Evolutionary conservation across 2,113 vertebrate species (phyloP), one percentile per base, ranked within the genome.

Genomic region (Myrmophylax atrothorax): DNA sequence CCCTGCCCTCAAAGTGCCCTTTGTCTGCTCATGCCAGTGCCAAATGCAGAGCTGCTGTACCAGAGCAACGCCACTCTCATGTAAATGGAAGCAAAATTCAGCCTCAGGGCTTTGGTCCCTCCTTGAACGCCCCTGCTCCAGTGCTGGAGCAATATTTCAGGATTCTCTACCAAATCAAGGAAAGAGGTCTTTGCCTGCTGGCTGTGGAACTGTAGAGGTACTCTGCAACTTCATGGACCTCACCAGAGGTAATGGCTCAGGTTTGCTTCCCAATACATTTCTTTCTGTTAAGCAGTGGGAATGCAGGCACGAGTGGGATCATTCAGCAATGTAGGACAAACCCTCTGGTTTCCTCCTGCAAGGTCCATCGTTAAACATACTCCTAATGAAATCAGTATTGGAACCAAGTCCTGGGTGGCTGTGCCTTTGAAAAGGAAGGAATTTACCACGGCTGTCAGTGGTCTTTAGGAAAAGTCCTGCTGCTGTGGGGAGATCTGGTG

Each of bases 101-200:
- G 25, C 60, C 60, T 33, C 2, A 0, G 11, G 44, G 33, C 38
- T 63, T 47, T 59, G 22, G 24, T 49, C 35, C 13, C 11, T 35
- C 35, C 0, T 1, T 8, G 4, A 31, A 0, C 0, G 1, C 26
- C 1, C 3, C 50, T 22, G 29, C 24, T 74, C 80, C 24, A 2
- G 52, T 25, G 38, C 84, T 60, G 77, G 26, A 22, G 24, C 53
- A 25, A 0, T 35, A 12, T 46, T 59, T 49, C 46, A 20, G 62
- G 59, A 31, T 33, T 73, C 46, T n/a, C 10, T 46, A 23, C 15
- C 0, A 14, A 3, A 7, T n/a, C 2, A 1, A 58, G 84, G 33
- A 69, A 44, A 62, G 24, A 33, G n/a, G 6, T 68, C 40, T 22
- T 75, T 40, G 56, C 40, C 69, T 83, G 58, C 67, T 26, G 37